A percentile compares a stretch with the other conserved stretches of the same genome.
Conservation (phyloP, 2,113 vertebrate genomes). For the Cisticola juncidis region DNA sequence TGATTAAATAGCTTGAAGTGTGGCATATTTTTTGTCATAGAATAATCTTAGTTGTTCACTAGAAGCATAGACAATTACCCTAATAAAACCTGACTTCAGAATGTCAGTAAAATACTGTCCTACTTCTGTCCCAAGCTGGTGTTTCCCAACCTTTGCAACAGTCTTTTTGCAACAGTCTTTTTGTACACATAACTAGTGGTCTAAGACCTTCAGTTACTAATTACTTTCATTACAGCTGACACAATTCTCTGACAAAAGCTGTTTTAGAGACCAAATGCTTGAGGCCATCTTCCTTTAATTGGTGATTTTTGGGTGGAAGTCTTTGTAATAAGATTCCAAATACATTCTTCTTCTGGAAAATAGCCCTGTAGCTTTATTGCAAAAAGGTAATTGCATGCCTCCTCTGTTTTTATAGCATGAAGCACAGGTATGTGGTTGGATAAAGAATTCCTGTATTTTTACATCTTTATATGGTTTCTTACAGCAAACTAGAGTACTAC, state of each 20-base stretch:
- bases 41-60: not conserved
- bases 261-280: not conserved
- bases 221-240: constrained; percentile 17
- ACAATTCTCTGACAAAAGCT: constrained; percentile 8
- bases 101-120: not conserved
- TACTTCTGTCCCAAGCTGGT: not conserved
- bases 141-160: not conserved
- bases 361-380: constrained; percentile 6
- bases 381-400: not conserved
- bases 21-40: not conserved
- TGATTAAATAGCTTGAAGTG: not conserved
- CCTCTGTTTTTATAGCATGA: constrained; percentile 42
- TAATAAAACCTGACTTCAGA: not conserved
- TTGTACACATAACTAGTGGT: not conserved
- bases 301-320: constrained; percentile 40
- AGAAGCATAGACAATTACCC: not conserved
- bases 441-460: constrained; percentile 30
- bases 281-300: constrained; percentile 39
- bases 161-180: not conserved
- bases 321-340: constrained; percentile 13
- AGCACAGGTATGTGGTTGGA: not conserved
- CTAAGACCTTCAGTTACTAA: constrained; percentile 2
- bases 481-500: not conserved
- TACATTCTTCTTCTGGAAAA: constrained; percentile 37
- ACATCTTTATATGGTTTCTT: constrained; percentile 40